Percentiles rank a stretch among this genome's conserved stretches.
These are phyloP conservation scores for Drosophila ohnishii DNA, from an alignment of 1,140 invertebrate genomes.

Conservation along the genomic window DNA sequence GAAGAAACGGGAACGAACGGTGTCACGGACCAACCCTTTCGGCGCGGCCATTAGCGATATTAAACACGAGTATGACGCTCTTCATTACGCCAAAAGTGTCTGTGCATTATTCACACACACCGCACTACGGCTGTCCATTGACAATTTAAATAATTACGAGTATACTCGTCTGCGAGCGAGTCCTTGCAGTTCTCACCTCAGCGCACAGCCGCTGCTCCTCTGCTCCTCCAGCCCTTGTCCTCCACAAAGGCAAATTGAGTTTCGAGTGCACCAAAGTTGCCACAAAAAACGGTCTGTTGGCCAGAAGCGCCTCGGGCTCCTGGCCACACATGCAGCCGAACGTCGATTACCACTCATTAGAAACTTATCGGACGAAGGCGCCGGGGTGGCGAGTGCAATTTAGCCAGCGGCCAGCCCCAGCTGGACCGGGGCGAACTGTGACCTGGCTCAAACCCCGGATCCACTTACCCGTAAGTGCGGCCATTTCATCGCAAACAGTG, in stretches of 20 bases:
- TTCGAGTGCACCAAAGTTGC: constrained; percentile 49
- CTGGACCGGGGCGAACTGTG: constrained; percentile 20
- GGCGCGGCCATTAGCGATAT: constrained; percentile 27
- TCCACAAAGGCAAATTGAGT: constrained; percentile 48
- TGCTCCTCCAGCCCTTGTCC: neutral
- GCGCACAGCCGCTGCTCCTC: constrained; percentile 11
- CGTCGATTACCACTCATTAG: constrained; percentile 64
- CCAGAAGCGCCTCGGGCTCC: neutral
- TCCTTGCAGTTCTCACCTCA: constrained; percentile 39
- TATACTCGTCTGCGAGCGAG: constrained; percentile 24
- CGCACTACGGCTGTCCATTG: constrained; percentile 19
- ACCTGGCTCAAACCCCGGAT: constrained; percentile 8
- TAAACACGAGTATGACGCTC: constrained; percentile 23
- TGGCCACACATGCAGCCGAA: constrained; percentile 9
- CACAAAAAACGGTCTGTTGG: constrained; percentile 35
- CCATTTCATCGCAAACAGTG: constrained; percentile 53
- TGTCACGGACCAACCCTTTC: constrained; percentile 10
- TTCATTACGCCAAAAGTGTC: constrained; percentile 41
- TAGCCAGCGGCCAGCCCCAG: constrained; percentile 23
- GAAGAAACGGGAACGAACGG: constrained; percentile 4
- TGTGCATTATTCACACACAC: constrained; percentile 24
- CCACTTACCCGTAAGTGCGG: constrained; percentile 40
- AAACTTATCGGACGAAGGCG: constrained; percentile 49
- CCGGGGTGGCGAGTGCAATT: constrained; percentile 45
- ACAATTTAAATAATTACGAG: constrained; percentile 53